phyloP scores from a whole-genome alignment of 2,888 invertebrate genomes.

The Dermolepida albohirtum region DNA sequence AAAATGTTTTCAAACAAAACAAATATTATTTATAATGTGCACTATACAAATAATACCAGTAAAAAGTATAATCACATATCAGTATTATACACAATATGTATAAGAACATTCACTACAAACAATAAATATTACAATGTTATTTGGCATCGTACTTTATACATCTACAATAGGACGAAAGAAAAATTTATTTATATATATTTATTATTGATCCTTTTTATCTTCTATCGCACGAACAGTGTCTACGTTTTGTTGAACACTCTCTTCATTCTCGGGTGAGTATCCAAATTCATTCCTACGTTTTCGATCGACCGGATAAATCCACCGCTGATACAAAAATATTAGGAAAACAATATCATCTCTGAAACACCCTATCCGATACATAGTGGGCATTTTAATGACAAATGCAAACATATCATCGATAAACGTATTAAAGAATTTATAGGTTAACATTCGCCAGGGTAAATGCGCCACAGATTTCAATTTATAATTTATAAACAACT shows the following conservation, averaged over 20 bases:
- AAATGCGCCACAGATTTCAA: slow-evolving; percentile 98
- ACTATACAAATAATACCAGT: no score
- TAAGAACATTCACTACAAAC: slow-evolving; percentile 27
- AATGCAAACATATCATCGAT: slow-evolving; percentile 99
- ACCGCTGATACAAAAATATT: slow-evolving; percentile 98
- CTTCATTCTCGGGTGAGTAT: slow-evolving; percentile 82
- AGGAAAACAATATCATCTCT: slow-evolving; percentile 99
- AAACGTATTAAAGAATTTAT: slow-evolving; percentile 99
- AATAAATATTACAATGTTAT: slow-evolving; percentile 2
- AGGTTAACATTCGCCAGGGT: slow-evolving; percentile 99
- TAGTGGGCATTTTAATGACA: slow-evolving; percentile 99
- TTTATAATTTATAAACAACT: slow-evolving; percentile 99
- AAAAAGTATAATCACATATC: not conserved
- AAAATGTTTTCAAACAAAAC: no score
- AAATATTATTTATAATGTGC: no score
- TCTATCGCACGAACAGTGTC: slow-evolving; percentile 48
- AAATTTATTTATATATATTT: no score
- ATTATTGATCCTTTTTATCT: slow-evolving; percentile 47
- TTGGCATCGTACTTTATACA: no score
- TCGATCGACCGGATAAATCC: slow-evolving; percentile 98
- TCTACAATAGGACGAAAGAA: no score
- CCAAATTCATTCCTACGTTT: slow-evolving; percentile 98
- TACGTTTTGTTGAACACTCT: slow-evolving; percentile 35
- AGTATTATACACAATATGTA: slow-evolving; percentile 24
- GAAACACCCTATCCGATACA: slow-evolving; percentile 98